Evolutionary conservation across 2,888 invertebrate genomes (phyloP), one percentile per base, ranked within the genome.

Genomic region (Diaphora mendica): DNA sequence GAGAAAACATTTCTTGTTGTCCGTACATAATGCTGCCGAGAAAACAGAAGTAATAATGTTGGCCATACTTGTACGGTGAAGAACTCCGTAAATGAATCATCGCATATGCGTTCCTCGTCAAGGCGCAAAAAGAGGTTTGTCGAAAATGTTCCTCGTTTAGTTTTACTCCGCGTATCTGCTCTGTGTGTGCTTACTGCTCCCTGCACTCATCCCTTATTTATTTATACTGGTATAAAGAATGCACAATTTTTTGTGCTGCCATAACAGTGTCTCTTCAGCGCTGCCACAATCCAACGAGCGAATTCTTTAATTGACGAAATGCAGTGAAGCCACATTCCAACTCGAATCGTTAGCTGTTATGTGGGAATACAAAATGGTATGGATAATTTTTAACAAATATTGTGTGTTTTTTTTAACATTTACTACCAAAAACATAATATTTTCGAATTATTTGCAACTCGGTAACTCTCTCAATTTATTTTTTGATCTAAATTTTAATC

Each of bases 71-170:
- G 93, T 93, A 93, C 90, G 92, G 90, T 83, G 90, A 92, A 92
- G 92, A 93, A 91, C 90, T 94, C 94, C 92, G 94, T 94, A 94
- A 94, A 95, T 95, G 94, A 95, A 95, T 95, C 95, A 95, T 95
- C 93, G 92, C 91, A 92, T 93, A 95, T 95, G 95, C 95, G 93
- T 91, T 90, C 93, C 94, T 93, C 95, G 94, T 93, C 91, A 90
- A 86, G 72, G 82, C 82, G 88, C 93, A 95, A 95, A 95, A 95
- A 95, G 92, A 94, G 88, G 92, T 95, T 95, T 93, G 95, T 95
- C 95, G 92, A 95, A 95, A 95, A 95, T 93, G 92, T 89, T 89
- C 87, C 91, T 91, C 92, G 90, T 92, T 93, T 91, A 92, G 92
- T 91, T 80, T 90, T 86, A 89, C 88, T 87, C 88, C 85, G 89